Conservation (phyloP, 2,797 vertebrate genomes). For the Oophaga sylvatica region DNA sequence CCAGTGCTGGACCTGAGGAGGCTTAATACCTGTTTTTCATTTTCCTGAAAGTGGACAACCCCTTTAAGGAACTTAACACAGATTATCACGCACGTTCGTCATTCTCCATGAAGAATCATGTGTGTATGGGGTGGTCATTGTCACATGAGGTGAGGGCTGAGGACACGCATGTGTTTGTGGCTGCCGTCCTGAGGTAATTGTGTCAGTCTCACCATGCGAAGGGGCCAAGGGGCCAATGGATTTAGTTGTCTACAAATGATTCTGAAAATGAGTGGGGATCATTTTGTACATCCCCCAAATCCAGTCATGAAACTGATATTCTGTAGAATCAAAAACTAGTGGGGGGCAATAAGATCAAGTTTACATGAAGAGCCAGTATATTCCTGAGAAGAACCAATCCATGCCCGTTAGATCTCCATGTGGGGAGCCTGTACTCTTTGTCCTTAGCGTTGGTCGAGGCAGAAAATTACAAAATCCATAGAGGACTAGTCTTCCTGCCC, state of each 20-base stretch:
- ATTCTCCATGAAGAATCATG: background rate
- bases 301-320: background rate
- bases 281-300: background rate
- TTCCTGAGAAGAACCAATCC: background rate
- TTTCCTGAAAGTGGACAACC: background rate
- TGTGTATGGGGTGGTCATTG: background rate
- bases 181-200: no score
- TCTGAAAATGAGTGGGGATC: background rate
- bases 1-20: no score
- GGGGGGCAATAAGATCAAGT: background rate
- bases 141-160: background rate
- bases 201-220: background rate
- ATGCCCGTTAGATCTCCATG: background rate
- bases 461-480: background rate
- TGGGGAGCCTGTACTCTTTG: background rate
- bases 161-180: no score
- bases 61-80: background rate
- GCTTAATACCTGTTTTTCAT: no score
- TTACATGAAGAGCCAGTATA: background rate
- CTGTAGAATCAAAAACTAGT: background rate
- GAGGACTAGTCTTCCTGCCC: background rate
- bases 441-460: background rate
- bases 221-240: no score
- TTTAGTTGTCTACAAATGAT: background rate
- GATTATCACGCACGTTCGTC: background rate